Evolutionary conservation across 1,140 invertebrate species (phyloP).

Genomic region (Aphidius ervi): DNA sequence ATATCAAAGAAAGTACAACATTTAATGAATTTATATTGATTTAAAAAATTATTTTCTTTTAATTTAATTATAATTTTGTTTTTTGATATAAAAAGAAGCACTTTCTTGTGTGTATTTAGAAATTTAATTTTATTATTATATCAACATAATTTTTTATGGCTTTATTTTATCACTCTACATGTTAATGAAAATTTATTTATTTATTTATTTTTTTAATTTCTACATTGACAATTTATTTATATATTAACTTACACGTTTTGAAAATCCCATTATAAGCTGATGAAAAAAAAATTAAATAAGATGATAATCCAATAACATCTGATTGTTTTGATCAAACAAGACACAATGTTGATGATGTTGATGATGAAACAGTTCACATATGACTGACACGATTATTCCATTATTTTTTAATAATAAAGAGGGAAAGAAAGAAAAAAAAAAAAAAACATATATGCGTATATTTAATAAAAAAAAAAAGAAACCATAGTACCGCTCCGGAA

Average conservation of each 20-base stretch:
- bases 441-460: slow-evolving; percentile 11
- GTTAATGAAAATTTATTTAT: too few species aligned
- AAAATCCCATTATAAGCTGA: slow-evolving; percentile 39
- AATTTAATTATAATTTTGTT: too few species aligned
- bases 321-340: neutral
- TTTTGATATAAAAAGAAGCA: too few species aligned
- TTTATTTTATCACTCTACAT: too few species aligned
- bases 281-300: neutral
- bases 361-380: slow-evolving; percentile 33
- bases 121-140: too few species aligned
- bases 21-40: too few species aligned
- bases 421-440: too few species aligned
- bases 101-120: too few species aligned
- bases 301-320: neutral
- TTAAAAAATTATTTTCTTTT: too few species aligned
- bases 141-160: too few species aligned
- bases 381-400: slow-evolving; percentile 34
- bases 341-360: slow-evolving; percentile 1
- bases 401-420: slow-evolving; percentile 19
- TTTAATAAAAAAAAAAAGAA: slow-evolving; percentile 37
- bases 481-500: slow-evolving; percentile 47
- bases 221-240: neutral
- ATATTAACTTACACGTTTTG: slow-evolving; percentile 39
- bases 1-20: too few species aligned
- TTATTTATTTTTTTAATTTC: too few species aligned